A percentile compares a stretch with the other conserved stretches of the same genome.
phyloP scores from a whole-genome alignment of 2,888 invertebrate genomes.

The Rambutsinella grinnellia region DNA sequence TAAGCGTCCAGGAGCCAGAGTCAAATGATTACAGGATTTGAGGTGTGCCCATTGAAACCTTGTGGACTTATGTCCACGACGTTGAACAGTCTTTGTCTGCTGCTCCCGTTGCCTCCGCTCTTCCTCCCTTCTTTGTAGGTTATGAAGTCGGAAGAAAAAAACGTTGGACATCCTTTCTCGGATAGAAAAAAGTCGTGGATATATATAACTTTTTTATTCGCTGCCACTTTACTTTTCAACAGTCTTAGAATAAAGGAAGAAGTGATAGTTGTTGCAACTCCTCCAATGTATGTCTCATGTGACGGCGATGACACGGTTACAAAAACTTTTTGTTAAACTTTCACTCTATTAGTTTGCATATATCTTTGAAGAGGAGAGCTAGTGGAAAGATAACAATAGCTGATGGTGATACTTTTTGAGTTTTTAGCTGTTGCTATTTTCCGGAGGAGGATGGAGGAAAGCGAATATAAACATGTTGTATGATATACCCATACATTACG shows the following conservation, averaged over 20 bases:
- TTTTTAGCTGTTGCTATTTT: not conserved
- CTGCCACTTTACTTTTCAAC: not conserved
- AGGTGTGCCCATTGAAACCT: constrained; percentile 66
- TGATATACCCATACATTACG: too few species aligned
- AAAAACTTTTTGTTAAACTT: not conserved
- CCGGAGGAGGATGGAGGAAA: not conserved
- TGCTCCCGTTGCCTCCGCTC: constrained; percentile 76
- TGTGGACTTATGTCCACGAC: constrained; percentile 59
- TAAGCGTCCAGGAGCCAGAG: constrained; percentile 65
- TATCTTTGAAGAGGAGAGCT: not conserved
- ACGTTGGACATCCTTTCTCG: constrained; percentile 70
- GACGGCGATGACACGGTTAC: not conserved
- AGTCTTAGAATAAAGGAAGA: not conserved
- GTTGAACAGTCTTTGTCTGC: constrained; percentile 67
- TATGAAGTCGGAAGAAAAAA: constrained; percentile 96
- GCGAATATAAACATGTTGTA: not conserved
- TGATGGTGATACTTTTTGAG: not conserved
- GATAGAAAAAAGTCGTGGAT: not conserved
- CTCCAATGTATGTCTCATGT: not conserved
- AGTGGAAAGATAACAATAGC: not conserved
- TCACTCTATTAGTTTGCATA: not conserved
- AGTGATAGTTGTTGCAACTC: not conserved
- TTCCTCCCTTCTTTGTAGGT: constrained; percentile 88
- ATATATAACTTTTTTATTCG: not conserved
- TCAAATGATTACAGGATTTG: constrained; percentile 66